These are phyloP conservation scores for Tryphoninae sp. DNA, from an alignment of 2,888 invertebrate genomes.

Conservation along the genomic window DNA sequence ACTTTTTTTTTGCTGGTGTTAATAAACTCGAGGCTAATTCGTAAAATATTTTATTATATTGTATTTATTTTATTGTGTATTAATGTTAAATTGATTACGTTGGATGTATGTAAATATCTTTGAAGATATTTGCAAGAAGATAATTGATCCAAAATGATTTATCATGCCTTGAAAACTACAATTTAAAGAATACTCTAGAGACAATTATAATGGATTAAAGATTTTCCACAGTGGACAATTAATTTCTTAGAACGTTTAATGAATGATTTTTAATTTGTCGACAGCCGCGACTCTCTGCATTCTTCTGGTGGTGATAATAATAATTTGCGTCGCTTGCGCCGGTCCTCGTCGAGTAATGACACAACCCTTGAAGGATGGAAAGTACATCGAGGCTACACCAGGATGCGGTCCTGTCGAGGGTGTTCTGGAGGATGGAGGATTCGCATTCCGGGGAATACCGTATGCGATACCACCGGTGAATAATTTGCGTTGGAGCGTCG, in stretches of 20 bases:
- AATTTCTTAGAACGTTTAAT: not conserved
- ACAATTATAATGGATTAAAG: not conserved
- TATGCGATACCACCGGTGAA: slow-evolving; percentile 89
- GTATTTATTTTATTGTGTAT: too few species aligned
- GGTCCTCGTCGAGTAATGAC: slow-evolving; percentile 83
- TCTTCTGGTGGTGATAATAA: slow-evolving; percentile 85
- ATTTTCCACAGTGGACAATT: not conserved
- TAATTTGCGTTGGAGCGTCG: slow-evolving; percentile 87
- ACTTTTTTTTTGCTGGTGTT: too few species aligned
- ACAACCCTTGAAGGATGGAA: slow-evolving; percentile 88
- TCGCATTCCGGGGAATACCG: slow-evolving; percentile 91
- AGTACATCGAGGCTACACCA: slow-evolving; percentile 88
- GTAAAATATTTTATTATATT: too few species aligned
- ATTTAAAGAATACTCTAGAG: too few species aligned
- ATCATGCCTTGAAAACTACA: too few species aligned
- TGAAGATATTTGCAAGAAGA: too few species aligned
- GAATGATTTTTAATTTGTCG: slow-evolving; percentile 71
- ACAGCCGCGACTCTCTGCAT: slow-evolving; percentile 84
- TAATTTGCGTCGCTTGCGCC: slow-evolving; percentile 85
- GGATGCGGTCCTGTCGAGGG: slow-evolving; percentile 92
- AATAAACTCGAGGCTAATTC: too few species aligned
- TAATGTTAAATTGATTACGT: too few species aligned
- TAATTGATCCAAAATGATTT: too few species aligned
- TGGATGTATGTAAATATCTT: too few species aligned
- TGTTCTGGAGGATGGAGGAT: slow-evolving; percentile 89